Percentiles rank a stretch among this genome's conserved stretches.
phyloP scores from a whole-genome alignment of 1,140 invertebrate genomes.

The Euura lappo region DNA sequence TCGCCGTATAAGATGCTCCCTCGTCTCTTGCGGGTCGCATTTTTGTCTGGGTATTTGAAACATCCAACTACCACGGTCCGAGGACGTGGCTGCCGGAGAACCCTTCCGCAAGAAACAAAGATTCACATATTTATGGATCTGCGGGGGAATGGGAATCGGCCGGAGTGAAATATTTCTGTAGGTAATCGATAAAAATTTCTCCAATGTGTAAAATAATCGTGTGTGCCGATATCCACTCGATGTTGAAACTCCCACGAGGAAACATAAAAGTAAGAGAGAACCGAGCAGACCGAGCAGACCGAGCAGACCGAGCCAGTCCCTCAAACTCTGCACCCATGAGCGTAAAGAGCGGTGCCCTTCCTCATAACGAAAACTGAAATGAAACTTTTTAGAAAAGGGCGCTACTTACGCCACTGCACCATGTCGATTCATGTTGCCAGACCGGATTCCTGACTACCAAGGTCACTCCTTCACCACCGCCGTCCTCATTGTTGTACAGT shows the following conservation, averaged over 20 bases:
- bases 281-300: no score
- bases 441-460: slow-evolving; percentile 53
- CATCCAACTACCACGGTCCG: slow-evolving; percentile 24
- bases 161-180: no score
- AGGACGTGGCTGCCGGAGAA: not conserved
- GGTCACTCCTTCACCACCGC: slow-evolving; percentile 33
- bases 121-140: no score
- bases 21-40: not conserved
- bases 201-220: not conserved
- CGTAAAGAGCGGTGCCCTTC: no score
- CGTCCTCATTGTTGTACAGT: slow-evolving; percentile 6
- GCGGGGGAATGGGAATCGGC: no score
- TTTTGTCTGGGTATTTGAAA: slow-evolving; percentile 34
- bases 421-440: slow-evolving; percentile 45
- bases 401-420: slow-evolving; percentile 37
- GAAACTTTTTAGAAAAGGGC: slow-evolving; percentile 15
- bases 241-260: not conserved
- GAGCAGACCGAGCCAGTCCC: no score
- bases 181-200: no score
- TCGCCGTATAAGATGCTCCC: no score
- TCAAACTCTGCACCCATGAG: no score
- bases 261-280: no score
- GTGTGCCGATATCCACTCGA: not conserved
- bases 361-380: no score
- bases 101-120: not conserved